Evolutionary conservation across 2,888 invertebrate species (phyloP), one percentile per base, ranked within the genome.

Genomic region (Tachystola acroxantha): DNA sequence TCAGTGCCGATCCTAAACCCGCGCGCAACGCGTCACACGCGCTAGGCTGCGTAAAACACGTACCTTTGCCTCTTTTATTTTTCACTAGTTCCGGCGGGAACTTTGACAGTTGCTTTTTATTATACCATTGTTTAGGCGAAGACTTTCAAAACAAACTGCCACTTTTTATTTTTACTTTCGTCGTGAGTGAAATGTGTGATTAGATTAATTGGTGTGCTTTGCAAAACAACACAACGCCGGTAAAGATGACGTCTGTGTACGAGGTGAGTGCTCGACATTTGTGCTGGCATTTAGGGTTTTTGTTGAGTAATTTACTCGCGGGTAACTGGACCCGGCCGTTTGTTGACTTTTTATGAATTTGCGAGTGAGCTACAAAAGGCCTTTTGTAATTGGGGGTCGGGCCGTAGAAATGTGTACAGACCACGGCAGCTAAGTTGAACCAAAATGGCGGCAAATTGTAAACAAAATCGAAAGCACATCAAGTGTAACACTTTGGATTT

Each of bases 231-330:
- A 70, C 64, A n/a, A 60, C 22, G 11, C 28, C 55, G 53, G 58
- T 52, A 55, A 64, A 74, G 56, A 86, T 85, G 85, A 82, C 79
- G 67, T 80, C 85, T 57, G 49, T 84, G 43, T 85, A 81, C 65
- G 85, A 86, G 85, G 85, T 85, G 73, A 85, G 85, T 79, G 81
- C 64, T 65, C 76, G 80, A 73, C 75, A 77, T 82, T 80, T 54
- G 49, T 49, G 53, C 58, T 79, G 80, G 49, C 75, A 79, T 80
- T 81, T 75, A 64, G 45, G 24, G 67, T 79, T 80, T 80, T 80
- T 80, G 70, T 73, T 64, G 60, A 54, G 72, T 71, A 79, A 73
- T 70, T 68, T 60, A 45, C 64, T 65, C 55, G n/a, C n/a, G 48
- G 57, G 41, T 53, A 62, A 60, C 52, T 52, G 58, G 61, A 56